Conservation (phyloP, 2,888 invertebrate species). For the Tenthredo distinguenda region DNA sequence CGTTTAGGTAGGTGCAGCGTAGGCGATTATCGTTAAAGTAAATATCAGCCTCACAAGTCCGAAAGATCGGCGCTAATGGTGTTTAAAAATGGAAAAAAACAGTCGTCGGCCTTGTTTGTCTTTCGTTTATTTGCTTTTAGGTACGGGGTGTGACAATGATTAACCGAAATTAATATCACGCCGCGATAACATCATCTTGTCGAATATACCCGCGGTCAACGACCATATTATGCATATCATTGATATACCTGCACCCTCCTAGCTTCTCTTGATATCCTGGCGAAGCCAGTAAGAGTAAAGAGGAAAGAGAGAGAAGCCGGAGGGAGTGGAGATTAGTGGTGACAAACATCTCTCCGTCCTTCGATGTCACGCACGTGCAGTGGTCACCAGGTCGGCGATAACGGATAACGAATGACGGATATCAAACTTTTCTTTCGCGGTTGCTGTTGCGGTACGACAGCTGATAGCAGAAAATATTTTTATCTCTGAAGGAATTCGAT, state of each 20-base stretch:
- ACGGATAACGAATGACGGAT: background rate
- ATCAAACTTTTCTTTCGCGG: background rate
- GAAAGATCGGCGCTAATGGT: background rate
- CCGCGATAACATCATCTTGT: too few relatives aligned
- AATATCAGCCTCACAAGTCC: background rate
- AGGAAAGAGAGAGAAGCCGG: background rate
- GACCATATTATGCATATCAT: background rate
- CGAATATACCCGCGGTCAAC: background rate
- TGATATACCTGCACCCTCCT: background rate
- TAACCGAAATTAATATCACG: background rate
- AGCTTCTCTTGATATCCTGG: background rate
- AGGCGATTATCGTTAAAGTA: conserved; percentile 10
- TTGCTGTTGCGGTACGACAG: background rate
- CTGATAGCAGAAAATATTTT: background rate
- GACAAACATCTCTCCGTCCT: conserved; percentile 10
- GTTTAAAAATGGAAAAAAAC: background rate
- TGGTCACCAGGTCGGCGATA: conserved; percentile 37
- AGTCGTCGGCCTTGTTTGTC: background rate
- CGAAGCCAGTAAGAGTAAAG: background rate
- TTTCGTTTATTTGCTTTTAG: background rate
- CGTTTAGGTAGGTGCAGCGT: background rate
- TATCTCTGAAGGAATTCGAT: conserved; percentile 13
- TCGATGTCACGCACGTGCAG: conserved; percentile 35
- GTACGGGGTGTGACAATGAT: background rate
- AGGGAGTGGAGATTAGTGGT: background rate